phyloP scores from a whole-genome alignment of 1,140 invertebrate species.

The Zaprionus ghesquierei region DNA sequence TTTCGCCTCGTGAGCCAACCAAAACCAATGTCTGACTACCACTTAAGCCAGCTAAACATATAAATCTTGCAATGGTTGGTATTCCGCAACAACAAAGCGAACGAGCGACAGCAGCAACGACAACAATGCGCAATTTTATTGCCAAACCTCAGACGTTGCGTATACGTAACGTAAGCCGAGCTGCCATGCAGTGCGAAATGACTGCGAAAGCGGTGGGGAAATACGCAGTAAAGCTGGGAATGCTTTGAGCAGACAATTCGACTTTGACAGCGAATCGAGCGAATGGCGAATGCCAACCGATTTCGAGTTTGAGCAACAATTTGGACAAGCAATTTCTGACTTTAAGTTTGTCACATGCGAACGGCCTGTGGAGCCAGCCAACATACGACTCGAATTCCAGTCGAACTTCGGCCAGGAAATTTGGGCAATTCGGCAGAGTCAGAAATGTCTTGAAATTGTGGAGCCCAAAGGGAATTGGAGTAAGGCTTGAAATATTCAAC shows the following conservation, averaged over 20 bases:
- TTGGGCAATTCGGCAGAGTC: not conserved
- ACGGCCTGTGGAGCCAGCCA: not conserved
- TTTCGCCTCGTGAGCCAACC: not conserved
- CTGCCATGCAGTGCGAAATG: conserved; percentile 55
- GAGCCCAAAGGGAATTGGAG: conserved; percentile 37
- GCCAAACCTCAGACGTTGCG: conserved; percentile 76
- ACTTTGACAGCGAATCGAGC: conserved; percentile 27
- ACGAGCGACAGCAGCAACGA: conserved; percentile 30
- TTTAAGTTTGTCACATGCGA: conserved; percentile 40
- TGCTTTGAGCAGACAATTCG: conserved; percentile 24
- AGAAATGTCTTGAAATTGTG: conserved; percentile 26
- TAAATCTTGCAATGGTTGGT: conserved; percentile 77
- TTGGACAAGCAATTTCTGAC: conserved; percentile 41
- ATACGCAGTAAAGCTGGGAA: not conserved
- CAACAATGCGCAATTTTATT: conserved; percentile 78
- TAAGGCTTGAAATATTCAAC: no score
- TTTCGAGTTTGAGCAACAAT: conserved; percentile 38
- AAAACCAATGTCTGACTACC: conserved; percentile 78
- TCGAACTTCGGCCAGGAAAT: conserved; percentile 17
- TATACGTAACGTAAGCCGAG: conserved; percentile 72
- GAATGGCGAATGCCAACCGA: conserved; percentile 5
- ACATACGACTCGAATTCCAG: conserved; percentile 19
- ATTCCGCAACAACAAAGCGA: conserved; percentile 47
- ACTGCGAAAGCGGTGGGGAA: not conserved
- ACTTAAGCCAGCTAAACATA: conserved; percentile 76